Evolutionary conservation across 2,888 invertebrate genomes (phyloP), one percentile per base, ranked within the genome.

Genomic region (Euzetes globulus): DNA sequence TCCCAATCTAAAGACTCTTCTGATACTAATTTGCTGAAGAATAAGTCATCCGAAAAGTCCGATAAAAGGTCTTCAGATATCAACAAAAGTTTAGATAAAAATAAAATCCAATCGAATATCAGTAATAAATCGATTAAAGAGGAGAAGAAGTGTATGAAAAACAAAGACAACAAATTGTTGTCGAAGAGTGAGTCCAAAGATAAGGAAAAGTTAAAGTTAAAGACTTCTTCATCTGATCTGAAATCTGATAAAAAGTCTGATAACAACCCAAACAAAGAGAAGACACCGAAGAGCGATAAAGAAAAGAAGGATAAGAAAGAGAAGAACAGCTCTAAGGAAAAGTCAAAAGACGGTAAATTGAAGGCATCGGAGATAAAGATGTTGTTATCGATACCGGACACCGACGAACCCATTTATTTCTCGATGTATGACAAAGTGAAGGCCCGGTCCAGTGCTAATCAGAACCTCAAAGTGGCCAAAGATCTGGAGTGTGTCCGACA

Each of bases 371-470:
- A 76, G 52, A 72, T 75, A 22, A 7, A 22, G 27, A 74, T 74
- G 65, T 22, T 68, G 72, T 41, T 77, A 52, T 72, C 72, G n/a
- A 74, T 77, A 41, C 52, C 73, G 19, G 68, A 77, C 47, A 90
- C 91, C 81, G 92, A 92, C 80, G 92, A 90, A 76, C 93, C 94
- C 0, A 89, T 90, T 13, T 94, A 94, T 81, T 92, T 94, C 76
- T 95, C 95, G 13, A 97, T 97, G 96, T 97, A 97, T 82, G 96
- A 96, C 82, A 96, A 96, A 79, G 94, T 94, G 0, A 94, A 94
- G 83, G 94, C 94, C 3, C 87, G 94, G 55, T 93, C 94, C 29
- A 93, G 92, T 80, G 80, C 82, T 74, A 80, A 79, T 37, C 78
- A 78, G 73, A 78, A 73, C 65, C 63, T 77, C 19, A 78, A 78